Evolutionary conservation across 2,113 vertebrate genomes (phyloP).

Genomic region (Mastomys coucha): DNA sequence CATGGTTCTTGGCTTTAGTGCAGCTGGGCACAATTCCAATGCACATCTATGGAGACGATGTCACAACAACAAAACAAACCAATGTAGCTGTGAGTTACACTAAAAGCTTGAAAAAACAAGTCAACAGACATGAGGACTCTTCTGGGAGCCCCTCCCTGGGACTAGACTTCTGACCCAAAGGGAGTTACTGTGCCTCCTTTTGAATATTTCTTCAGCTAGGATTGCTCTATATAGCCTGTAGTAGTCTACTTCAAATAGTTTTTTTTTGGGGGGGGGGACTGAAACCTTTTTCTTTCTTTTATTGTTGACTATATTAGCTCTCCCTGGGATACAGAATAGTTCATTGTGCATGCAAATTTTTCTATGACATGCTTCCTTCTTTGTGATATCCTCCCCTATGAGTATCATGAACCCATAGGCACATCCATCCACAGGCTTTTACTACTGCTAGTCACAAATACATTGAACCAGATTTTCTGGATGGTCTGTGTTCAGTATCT

Average conservation of each 20-base stretch:
- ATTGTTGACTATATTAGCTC: conserved; percentile 16
- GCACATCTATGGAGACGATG: conserved; percentile 89
- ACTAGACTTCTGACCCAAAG: conserved; percentile 72
- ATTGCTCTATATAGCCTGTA: conserved; percentile 59
- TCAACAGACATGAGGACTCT: conserved; percentile 86
- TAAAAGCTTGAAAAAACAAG: conserved; percentile 85
- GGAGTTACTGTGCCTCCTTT: conserved; percentile 66
- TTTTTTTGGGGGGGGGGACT: background rate
- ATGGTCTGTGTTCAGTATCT: background rate
- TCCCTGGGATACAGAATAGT: background rate
- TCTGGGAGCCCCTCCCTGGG: conserved; percentile 76
- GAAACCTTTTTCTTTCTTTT: conserved; percentile 6
- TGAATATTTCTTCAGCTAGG: conserved; percentile 42
- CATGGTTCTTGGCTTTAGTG: conserved; percentile 84
- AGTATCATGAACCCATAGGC: background rate
- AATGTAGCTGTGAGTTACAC: conserved; percentile 86
- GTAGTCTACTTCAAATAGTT: conserved; percentile 38
- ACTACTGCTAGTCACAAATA: conserved; percentile 10
- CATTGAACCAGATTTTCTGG: conserved; percentile 13
- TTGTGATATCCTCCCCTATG: background rate
- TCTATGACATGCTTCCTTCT: background rate
- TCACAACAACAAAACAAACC: conserved; percentile 90
- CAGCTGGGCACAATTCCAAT: conserved; percentile 87
- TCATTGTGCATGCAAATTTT: background rate
- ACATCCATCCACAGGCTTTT: background rate